These are phyloP conservation scores for Saguinus midas DNA, from an alignment of 2,113 vertebrate genomes.

Conservation along the genomic window DNA sequence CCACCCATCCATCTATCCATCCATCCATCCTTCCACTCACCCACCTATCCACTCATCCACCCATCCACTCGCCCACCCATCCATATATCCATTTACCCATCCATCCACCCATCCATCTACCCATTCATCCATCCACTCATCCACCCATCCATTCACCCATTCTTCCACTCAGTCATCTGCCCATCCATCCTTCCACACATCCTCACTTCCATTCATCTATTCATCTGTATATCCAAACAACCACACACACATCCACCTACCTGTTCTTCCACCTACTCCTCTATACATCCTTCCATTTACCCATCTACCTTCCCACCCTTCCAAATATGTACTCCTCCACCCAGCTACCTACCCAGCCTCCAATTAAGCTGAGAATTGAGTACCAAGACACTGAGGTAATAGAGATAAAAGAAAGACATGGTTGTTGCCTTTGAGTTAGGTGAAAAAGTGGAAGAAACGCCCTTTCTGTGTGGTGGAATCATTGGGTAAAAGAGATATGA, in stretches of 20 bases:
- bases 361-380: neutral
- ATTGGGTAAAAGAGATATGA: accelerated
- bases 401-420: neutral
- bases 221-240: accelerated
- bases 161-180: too few species aligned
- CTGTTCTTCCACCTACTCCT: too few species aligned
- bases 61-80: accelerated
- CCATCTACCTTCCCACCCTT: accelerated
- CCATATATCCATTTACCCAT: accelerated
- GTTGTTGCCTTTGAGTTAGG: neutral
- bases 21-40: accelerated
- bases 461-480: too few species aligned
- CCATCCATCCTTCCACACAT: accelerated
- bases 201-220: accelerated
- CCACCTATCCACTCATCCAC: accelerated
- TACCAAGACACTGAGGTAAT: neutral
- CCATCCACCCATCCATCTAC: accelerated
- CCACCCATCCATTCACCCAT: accelerated
- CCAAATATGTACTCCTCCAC: neutral
- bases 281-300: neutral
- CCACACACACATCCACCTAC: too few species aligned
- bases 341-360: neutral
- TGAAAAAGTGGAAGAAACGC: neutral
- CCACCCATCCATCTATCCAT: accelerated
- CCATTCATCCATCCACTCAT: accelerated